Evolutionary conservation across 2,888 invertebrate species (phyloP).

Genomic region (Dryadula phaetusa): DNA sequence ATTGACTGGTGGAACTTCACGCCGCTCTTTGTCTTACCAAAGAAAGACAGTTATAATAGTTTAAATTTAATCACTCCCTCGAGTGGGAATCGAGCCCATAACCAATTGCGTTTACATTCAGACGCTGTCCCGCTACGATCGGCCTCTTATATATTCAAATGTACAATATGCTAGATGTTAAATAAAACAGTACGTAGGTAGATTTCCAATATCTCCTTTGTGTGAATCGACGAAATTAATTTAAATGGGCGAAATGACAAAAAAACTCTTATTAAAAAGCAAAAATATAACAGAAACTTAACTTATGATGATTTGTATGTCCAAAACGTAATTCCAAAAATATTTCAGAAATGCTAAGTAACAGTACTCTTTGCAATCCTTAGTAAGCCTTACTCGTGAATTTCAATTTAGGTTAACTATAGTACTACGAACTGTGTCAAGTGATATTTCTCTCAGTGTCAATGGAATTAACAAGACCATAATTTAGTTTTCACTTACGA

Average conservation of each 20-base stretch:
- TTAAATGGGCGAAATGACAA: not conserved
- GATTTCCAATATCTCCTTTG: no score
- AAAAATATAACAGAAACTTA: not conserved
- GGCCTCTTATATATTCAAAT: no score
- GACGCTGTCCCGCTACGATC: no score
- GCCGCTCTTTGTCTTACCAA: no score
- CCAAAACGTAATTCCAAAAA: not conserved
- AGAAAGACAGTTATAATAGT: no score
- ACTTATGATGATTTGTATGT: not conserved
- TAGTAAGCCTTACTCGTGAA: slow-evolving; percentile 19
- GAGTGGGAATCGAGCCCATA: no score
- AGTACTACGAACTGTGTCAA: slow-evolving; percentile 31
- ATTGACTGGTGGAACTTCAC: no score
- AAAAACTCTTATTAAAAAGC: not conserved
- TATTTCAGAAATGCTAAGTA: not conserved
- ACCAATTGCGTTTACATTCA: no score
- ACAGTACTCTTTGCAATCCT: not conserved
- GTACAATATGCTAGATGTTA: no score
- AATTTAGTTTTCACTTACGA: slow-evolving; percentile 37
- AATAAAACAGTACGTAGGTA: no score
- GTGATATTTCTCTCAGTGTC: slow-evolving; percentile 33
- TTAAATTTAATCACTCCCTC: no score
- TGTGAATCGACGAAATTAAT: no score
- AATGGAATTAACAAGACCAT: slow-evolving; percentile 29
- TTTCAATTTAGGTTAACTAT: slow-evolving; percentile 31